phyloP scores from a whole-genome alignment of 2,113 vertebrate genomes.

The Corvus moneduloides region DNA sequence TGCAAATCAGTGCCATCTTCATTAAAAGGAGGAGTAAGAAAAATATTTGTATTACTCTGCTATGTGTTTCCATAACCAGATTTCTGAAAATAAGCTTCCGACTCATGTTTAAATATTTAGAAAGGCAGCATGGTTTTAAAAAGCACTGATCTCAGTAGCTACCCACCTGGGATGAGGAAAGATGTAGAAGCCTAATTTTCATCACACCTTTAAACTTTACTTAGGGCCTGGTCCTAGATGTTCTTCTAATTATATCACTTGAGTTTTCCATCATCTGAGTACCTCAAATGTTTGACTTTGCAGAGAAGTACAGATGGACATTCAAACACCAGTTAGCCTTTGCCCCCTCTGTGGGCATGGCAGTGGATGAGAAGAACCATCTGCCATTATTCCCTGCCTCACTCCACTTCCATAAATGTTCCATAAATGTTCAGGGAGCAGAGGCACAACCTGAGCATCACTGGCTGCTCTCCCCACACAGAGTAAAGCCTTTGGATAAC shows the following conservation, averaged over 20 bases:
- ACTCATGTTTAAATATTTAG: constrained; percentile 1
- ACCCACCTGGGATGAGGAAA: background rate
- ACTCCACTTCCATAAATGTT: background rate
- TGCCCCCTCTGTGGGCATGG: background rate
- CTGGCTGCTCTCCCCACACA: background rate
- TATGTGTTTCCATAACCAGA: background rate
- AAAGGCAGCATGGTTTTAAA: background rate
- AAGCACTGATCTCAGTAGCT: background rate
- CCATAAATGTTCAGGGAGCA: background rate
- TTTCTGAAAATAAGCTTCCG: constrained; percentile 5
- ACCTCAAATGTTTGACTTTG: background rate
- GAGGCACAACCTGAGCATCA: background rate
- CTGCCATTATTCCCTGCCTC: background rate
- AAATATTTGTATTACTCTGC: background rate
- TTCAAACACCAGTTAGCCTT: background rate
- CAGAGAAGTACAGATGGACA: background rate
- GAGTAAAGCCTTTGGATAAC: background rate
- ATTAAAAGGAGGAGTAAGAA: background rate
- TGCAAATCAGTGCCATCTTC: background rate
- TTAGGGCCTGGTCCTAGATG: background rate
- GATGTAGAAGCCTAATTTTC: background rate
- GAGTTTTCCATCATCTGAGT: background rate
- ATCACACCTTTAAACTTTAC: background rate
- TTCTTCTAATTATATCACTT: background rate
- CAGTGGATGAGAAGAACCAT: background rate